These are phyloP conservation scores for Kryptolebias marmoratus DNA, from an alignment of 2,113 vertebrate genomes.

Conservation along the genomic window DNA sequence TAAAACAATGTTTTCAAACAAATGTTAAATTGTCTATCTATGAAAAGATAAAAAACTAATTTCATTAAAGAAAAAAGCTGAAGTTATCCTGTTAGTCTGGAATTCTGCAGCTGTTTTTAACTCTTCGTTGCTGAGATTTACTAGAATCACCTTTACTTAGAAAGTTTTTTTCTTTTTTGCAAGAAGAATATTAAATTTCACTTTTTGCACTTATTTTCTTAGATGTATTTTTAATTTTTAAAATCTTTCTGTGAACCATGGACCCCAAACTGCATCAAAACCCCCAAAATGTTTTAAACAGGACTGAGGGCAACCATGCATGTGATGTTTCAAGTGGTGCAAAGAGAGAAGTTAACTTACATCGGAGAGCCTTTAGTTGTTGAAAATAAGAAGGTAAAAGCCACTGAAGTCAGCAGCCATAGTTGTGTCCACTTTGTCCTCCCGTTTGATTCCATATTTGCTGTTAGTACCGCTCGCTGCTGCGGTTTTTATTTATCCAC, in stretches of 20 bases:
- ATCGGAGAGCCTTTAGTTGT: conserved; percentile 38
- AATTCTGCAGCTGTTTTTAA: no score
- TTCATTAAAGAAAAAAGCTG: no score
- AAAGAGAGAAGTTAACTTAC: conserved; percentile 38
- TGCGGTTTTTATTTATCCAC: conserved; percentile 10
- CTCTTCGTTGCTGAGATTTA: no score
- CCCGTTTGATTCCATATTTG: conserved; percentile 1
- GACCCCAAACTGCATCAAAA: background rate
- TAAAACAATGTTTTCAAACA: no score
- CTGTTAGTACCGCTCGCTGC: background rate
- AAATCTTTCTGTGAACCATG: background rate
- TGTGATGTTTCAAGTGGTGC: background rate
- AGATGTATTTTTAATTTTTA: background rate
- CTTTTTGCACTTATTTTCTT: no score
- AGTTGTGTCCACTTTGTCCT: conserved; percentile 16
- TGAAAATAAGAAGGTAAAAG: conserved; percentile 20
- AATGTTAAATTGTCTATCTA: no score
- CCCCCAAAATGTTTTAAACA: background rate
- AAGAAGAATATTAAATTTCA: no score
- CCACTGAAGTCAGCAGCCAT: conserved; percentile 47
- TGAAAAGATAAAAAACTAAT: no score
- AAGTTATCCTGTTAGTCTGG: no score
- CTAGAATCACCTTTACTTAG: no score
- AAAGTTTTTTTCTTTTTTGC: no score
- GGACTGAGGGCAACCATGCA: background rate